Percentiles rank a stretch among this genome's conserved stretches.
phyloP scores from a whole-genome alignment of 2,888 invertebrate species.

The Seira musarum region DNA sequence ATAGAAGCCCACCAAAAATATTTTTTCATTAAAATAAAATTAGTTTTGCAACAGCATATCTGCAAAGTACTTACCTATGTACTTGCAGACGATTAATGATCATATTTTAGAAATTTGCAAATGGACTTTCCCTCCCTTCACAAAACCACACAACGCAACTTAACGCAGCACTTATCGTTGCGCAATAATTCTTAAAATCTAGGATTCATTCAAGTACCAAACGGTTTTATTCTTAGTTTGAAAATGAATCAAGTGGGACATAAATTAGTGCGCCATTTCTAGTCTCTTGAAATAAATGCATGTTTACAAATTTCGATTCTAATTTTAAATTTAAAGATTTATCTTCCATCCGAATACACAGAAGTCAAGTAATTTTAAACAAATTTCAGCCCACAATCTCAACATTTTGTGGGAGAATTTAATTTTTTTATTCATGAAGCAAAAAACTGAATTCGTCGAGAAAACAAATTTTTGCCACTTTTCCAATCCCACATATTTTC shows the following conservation, averaged over 20 bases:
- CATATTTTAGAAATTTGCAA: neutral
- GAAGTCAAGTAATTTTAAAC: neutral
- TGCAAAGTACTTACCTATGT: too few relatives aligned
- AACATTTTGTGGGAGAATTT: neutral
- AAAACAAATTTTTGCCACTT: neutral
- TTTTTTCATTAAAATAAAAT: too few relatives aligned
- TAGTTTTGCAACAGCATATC: too few relatives aligned
- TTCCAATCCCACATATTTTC: neutral
- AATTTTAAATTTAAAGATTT: too few relatives aligned
- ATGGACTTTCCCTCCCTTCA: neutral
- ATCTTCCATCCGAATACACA: neutral
- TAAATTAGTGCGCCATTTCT: constrained; percentile 29
- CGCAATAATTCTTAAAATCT: neutral
- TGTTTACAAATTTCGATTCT: neutral
- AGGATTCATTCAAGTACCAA: neutral
- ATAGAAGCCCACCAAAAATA: too few relatives aligned
- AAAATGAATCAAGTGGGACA: constrained; percentile 52
- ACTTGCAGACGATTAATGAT: neutral
- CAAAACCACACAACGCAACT: too few relatives aligned
- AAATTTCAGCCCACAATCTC: neutral
- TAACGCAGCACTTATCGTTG: too few relatives aligned
- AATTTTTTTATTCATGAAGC: neutral
- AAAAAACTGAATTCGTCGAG: neutral
- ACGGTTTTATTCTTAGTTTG: constrained; percentile 32
- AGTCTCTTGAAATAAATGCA: neutral